A percentile compares a stretch with the other conserved stretches of the same genome.
Evolutionary conservation across 2,888 invertebrate species (phyloP).

Genomic region (Ophonus ardosiacus): DNA sequence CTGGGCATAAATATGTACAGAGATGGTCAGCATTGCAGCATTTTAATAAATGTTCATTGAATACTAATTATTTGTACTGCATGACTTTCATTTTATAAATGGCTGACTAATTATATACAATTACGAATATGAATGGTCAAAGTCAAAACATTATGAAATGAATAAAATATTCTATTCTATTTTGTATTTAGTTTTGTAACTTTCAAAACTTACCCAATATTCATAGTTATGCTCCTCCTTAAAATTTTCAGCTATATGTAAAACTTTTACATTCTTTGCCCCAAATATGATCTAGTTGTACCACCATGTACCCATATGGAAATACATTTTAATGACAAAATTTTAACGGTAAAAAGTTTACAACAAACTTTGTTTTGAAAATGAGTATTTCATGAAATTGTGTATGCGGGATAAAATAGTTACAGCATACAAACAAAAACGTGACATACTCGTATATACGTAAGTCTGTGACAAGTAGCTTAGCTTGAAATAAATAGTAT

Average conservation of each 20-base stretch:
- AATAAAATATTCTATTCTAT: too few relatives aligned
- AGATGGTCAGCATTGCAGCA: conserved; percentile 26
- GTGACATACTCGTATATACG: not conserved
- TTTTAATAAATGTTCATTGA: conserved; percentile 50
- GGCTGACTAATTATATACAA: not conserved
- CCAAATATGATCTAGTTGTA: conserved; percentile 8
- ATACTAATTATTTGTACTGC: conserved; percentile 40
- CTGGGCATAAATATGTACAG: conserved; percentile 25
- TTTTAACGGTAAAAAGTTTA: conserved; percentile 18
- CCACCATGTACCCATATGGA: not conserved
- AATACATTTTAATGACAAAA: conserved; percentile 32
- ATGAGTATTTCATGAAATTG: conserved; percentile 8
- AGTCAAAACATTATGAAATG: too few relatives aligned
- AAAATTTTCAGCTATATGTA: not conserved
- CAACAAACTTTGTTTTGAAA: conserved; percentile 18
- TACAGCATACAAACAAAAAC: not conserved
- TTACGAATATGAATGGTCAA: not conserved
- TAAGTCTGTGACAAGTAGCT: too few relatives aligned
- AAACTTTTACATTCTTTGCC: not conserved
- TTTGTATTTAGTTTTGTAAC: not conserved
- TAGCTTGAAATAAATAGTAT: too few relatives aligned
- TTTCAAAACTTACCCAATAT: not conserved
- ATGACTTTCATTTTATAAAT: not conserved
- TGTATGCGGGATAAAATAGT: not conserved
- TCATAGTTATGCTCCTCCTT: not conserved